Conservation (phyloP, 2,113 vertebrate species). For the Pterocles orientalis region DNA sequence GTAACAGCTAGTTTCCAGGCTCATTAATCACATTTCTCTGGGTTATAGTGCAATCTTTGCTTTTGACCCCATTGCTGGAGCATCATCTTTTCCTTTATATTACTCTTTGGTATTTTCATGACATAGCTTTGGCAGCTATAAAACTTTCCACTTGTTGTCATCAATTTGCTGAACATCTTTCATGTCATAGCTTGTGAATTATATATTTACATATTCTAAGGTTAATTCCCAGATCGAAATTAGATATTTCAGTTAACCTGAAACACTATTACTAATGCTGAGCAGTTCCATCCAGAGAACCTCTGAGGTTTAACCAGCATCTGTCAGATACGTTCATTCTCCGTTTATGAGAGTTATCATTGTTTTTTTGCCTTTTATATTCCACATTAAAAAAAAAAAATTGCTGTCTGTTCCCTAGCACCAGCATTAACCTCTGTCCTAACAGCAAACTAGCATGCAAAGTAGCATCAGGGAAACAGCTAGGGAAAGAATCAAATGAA, state of each 20-base stretch:
- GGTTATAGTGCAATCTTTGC: slow-evolving; percentile 31
- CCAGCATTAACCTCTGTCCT: slow-evolving; percentile 22
- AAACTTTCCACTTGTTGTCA: slow-evolving; percentile 37
- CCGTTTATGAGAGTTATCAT: background rate
- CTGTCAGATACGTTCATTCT: slow-evolving; percentile 20
- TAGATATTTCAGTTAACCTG: slow-evolving; percentile 7
- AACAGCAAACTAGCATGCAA: slow-evolving; percentile 63
- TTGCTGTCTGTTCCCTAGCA: slow-evolving; percentile 38
- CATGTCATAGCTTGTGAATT: slow-evolving; percentile 12
- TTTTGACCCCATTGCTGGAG: slow-evolving; percentile 45
- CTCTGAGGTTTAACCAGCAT: background rate
- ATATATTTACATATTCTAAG: slow-evolving; percentile 29
- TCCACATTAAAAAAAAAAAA: slow-evolving; percentile 20
- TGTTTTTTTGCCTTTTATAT: slow-evolving; percentile 21
- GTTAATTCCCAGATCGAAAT: slow-evolving; percentile 10
- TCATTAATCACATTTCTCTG: background rate
- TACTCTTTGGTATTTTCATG: slow-evolving; percentile 75
- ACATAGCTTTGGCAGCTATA: slow-evolving; percentile 73
- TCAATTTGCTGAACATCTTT: slow-evolving; percentile 40
- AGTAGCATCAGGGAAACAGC: slow-evolving; percentile 42
- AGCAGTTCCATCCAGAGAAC: slow-evolving; percentile 10
- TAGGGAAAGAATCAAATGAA: background rate
- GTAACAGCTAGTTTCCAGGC: background rate
- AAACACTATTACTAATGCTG: slow-evolving; percentile 10
- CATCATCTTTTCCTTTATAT: slow-evolving; percentile 20